These are phyloP conservation scores for Sarcophaga carnaria DNA, from an alignment of 2,888 invertebrate species.

Conservation along the genomic window DNA sequence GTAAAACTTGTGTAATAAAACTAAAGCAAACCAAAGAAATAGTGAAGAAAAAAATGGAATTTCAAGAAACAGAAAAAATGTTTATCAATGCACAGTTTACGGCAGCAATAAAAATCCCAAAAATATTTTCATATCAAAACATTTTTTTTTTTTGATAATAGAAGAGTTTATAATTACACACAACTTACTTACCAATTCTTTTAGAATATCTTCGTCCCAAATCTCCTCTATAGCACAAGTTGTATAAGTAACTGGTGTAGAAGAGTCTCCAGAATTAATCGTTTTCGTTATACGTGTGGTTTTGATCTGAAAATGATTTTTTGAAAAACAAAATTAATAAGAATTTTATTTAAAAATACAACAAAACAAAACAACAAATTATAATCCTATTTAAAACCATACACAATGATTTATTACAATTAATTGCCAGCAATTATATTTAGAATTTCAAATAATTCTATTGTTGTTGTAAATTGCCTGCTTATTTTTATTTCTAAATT, in stretches of 20 bases:
- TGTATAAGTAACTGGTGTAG: constrained; percentile 83
- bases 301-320: constrained; percentile 82
- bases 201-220: constrained; percentile 89
- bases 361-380: no score
- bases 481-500: background rate
- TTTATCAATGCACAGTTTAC: no score
- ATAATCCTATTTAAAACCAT: no score
- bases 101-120: no score
- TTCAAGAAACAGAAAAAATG: no score
- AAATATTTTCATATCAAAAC: no score
- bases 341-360: background rate
- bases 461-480: background rate
- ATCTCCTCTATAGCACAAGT: constrained; percentile 87
- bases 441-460: constrained; percentile 10
- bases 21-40: no score
- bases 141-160: no score
- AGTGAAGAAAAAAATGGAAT: no score
- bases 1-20: no score
- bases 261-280: constrained; percentile 80
- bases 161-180: background rate
- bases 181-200: constrained; percentile 85
- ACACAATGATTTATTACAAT: background rate
- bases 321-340: constrained; percentile 4
- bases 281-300: constrained; percentile 81
- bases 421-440: background rate